Evolutionary conservation across 2,113 vertebrate species (phyloP).

Genomic region (Labrus mixtus): DNA sequence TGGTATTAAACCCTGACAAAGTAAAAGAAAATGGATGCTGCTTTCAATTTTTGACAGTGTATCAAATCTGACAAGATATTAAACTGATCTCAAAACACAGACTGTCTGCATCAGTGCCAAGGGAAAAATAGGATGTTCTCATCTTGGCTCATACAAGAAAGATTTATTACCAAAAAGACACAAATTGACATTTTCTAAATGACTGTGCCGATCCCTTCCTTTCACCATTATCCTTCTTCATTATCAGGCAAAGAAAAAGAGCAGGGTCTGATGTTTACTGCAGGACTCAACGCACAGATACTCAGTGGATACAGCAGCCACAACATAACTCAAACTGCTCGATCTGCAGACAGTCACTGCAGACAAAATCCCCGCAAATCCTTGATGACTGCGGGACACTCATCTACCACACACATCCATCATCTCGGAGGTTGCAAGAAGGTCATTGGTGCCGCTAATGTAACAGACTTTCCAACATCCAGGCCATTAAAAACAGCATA

Average conservation of each 20-base stretch:
- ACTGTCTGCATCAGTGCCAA: constrained; percentile 65
- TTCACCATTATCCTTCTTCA: constrained; percentile 53
- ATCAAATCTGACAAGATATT: constrained; percentile 78
- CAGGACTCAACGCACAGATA: constrained; percentile 35
- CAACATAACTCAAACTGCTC: constrained; percentile 58
- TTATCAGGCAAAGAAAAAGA: constrained; percentile 34
- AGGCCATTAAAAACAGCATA: not conserved
- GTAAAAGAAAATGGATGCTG: constrained; percentile 70
- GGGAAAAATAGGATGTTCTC: constrained; percentile 69
- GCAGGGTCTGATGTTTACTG: constrained; percentile 45
- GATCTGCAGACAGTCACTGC: constrained; percentile 56
- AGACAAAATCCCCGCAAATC: constrained; percentile 64
- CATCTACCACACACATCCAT: constrained; percentile 49
- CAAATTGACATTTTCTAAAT: constrained; percentile 74
- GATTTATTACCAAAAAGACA: constrained; percentile 74
- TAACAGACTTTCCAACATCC: constrained; percentile 21
- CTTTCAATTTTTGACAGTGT: constrained; percentile 66
- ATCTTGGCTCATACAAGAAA: constrained; percentile 59
- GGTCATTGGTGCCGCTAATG: constrained; percentile 47
- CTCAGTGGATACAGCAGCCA: constrained; percentile 40
- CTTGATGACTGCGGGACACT: constrained; percentile 52
- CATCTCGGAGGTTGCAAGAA: constrained; percentile 57
- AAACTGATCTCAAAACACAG: constrained; percentile 77
- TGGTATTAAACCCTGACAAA: constrained; percentile 73
- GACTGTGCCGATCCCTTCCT: constrained; percentile 54